A percentile compares a stretch with the other conserved stretches of the same genome.
Evolutionary conservation across 2,888 invertebrate species (phyloP).

Genomic region (Plagiodera versicolora): DNA sequence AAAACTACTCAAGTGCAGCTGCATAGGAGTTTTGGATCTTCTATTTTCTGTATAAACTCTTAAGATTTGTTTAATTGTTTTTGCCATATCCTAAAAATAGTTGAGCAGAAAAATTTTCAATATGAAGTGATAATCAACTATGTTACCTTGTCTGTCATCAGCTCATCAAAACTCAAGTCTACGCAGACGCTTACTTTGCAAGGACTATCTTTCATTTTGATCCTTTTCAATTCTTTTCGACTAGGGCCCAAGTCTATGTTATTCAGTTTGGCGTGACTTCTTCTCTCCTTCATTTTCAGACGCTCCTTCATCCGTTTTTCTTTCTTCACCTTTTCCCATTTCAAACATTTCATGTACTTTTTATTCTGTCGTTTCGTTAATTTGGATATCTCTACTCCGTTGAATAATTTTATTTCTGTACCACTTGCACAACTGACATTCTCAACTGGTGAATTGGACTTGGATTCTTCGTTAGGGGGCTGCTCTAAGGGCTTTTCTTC

Average conservation of each 20-base stretch:
- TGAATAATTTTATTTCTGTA: slow-evolving; percentile 40
- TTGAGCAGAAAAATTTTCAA: not conserved
- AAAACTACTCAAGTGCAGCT: slow-evolving; percentile 82
- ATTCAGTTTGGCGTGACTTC: slow-evolving; percentile 68
- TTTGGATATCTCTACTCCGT: slow-evolving; percentile 52
- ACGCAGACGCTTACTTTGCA: slow-evolving; percentile 76
- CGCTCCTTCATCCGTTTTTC: slow-evolving; percentile 74
- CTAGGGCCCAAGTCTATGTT: slow-evolving; percentile 76
- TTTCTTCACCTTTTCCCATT: slow-evolving; percentile 72
- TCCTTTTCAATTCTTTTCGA: slow-evolving; percentile 76
- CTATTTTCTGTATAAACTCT: slow-evolving; percentile 91
- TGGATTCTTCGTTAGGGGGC: not conserved
- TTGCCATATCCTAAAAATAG: slow-evolving; percentile 69
- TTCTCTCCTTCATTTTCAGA: slow-evolving; percentile 65
- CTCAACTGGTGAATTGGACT: not conserved
- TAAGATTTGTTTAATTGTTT: slow-evolving; percentile 87
- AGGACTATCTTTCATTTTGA: slow-evolving; percentile 68
- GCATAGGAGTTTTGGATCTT: slow-evolving; percentile 75
- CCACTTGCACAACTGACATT: not conserved
- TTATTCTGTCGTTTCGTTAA: slow-evolving; percentile 52
- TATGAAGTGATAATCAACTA: too few species aligned
- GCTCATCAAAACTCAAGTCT: slow-evolving; percentile 87
- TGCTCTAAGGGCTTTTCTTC: too few species aligned
- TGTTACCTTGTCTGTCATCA: slow-evolving; percentile 71
- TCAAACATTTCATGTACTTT: slow-evolving; percentile 63